Evolutionary conservation across 2,888 invertebrate species (phyloP).

Genomic region (Harpalus rubripes): DNA sequence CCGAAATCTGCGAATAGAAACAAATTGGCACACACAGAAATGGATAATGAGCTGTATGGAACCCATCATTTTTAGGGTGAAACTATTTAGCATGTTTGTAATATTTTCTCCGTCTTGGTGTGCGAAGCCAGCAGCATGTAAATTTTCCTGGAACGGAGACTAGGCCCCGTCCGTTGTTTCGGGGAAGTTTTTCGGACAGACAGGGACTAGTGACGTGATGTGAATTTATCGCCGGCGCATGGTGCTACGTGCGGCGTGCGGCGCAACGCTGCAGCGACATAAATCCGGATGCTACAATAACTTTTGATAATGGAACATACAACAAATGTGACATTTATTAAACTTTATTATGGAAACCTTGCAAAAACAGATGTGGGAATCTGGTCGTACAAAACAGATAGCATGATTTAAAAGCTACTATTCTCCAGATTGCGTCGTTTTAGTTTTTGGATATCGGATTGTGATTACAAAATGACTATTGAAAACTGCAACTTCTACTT

Average conservation of each 20-base stretch:
- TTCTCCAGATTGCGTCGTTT: slow-evolving; percentile 46
- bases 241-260: slow-evolving; percentile 52
- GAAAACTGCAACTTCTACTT: background rate
- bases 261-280: slow-evolving; percentile 60
- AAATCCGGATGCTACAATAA: slow-evolving; percentile 67
- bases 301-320: slow-evolving; percentile 67
- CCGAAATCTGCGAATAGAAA: too few species aligned
- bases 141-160: too few species aligned
- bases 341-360: slow-evolving; percentile 67
- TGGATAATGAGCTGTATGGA: too few species aligned
- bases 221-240: slow-evolving; percentile 65
- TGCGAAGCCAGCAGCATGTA: too few species aligned
- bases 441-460: slow-evolving; percentile 20
- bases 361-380: slow-evolving; percentile 67
- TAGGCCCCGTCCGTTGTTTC: too few species aligned
- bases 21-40: too few species aligned
- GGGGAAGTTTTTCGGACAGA: slow-evolving; percentile 65
- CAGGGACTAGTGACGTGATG: slow-evolving; percentile 58
- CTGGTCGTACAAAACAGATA: slow-evolving; percentile 63
- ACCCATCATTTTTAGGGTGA: too few species aligned
- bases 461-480: background rate
- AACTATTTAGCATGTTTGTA: too few species aligned
- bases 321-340: slow-evolving; percentile 68
- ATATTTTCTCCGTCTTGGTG: too few species aligned
- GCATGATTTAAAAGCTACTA: slow-evolving; percentile 57